A percentile compares a stretch with the other conserved stretches of the same genome.
phyloP scores from a whole-genome alignment of 2,113 vertebrate species.

The Macrotus californicus region DNA sequence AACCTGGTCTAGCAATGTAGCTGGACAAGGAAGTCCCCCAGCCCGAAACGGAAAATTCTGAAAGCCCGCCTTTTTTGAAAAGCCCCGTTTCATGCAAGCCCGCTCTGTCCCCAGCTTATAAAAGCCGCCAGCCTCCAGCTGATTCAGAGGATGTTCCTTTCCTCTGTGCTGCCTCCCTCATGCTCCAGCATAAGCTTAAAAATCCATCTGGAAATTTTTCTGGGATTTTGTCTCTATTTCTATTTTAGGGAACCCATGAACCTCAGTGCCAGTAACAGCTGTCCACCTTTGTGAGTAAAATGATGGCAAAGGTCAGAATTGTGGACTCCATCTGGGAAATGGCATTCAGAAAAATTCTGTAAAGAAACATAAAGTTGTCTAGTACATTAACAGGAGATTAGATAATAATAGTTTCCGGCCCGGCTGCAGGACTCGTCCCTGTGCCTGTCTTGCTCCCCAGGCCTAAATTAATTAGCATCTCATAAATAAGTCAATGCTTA shows the following conservation, averaged over 20 bases:
- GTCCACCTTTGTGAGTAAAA: not conserved
- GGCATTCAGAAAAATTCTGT: not conserved
- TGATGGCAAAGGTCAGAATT: not conserved
- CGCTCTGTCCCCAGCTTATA: not conserved
- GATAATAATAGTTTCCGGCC: not conserved
- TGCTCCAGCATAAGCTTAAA: not conserved
- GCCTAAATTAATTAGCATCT: slow-evolving; percentile 9
- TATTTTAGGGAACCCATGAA: not conserved
- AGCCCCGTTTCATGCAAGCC: not conserved
- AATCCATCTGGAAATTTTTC: not conserved
- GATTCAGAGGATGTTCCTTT: not conserved
- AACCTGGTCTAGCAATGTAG: not conserved
- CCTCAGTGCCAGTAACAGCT: not conserved
- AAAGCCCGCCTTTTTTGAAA: not conserved
- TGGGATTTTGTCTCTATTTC: not conserved
- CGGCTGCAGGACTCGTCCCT: not conserved
- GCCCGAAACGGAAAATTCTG: not conserved
- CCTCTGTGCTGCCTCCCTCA: not conserved
- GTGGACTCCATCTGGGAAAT: not conserved
- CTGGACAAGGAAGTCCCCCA: not conserved
- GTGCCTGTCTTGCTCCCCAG: not conserved
- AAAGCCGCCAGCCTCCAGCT: not conserved
- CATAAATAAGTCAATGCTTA: not conserved
- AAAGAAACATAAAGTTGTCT: not conserved
- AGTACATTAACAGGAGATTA: not conserved